phyloP scores from a whole-genome alignment of 2,113 vertebrate genomes.

The Planiliza haematocheilus region DNA sequence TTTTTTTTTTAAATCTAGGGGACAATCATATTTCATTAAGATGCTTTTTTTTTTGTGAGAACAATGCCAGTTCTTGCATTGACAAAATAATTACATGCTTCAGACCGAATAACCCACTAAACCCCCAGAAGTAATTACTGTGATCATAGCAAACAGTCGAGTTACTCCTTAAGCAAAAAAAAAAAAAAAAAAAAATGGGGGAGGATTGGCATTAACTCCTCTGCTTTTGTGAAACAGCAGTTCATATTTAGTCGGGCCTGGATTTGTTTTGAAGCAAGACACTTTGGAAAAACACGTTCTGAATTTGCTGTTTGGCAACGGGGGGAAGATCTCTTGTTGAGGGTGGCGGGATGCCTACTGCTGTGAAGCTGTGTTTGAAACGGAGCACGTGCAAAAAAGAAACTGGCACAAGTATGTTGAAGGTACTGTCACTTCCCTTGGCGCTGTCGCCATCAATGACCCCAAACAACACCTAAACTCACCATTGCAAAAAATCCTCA shows the following conservation, averaged over 20 bases:
- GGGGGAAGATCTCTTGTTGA: slow-evolving; percentile 48
- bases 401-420: slow-evolving; percentile 74
- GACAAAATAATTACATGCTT: slow-evolving; percentile 65
- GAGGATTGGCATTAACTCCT: slow-evolving; percentile 44
- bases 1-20: slow-evolving; percentile 35
- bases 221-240: slow-evolving; percentile 62
- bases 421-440: slow-evolving; percentile 70
- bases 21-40: slow-evolving; percentile 45
- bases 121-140: slow-evolving; percentile 33
- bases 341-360: slow-evolving; percentile 39
- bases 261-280: slow-evolving; percentile 37
- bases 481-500: slow-evolving; percentile 79
- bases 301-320: slow-evolving; percentile 18
- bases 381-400: slow-evolving; percentile 74
- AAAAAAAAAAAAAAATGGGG: background rate
- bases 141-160: slow-evolving; percentile 46
- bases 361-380: slow-evolving; percentile 56
- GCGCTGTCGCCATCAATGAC: slow-evolving; percentile 67
- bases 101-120: slow-evolving; percentile 50
- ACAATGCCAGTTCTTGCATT: slow-evolving; percentile 45
- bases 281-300: slow-evolving; percentile 50
- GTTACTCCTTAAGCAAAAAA: slow-evolving; percentile 40
- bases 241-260: slow-evolving; percentile 52
- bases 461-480: slow-evolving; percentile 67
- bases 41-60: slow-evolving; percentile 40